Evolutionary conservation across 2,888 invertebrate species (phyloP), one percentile per base, ranked within the genome.

Genomic region (Lobophora halterata): DNA sequence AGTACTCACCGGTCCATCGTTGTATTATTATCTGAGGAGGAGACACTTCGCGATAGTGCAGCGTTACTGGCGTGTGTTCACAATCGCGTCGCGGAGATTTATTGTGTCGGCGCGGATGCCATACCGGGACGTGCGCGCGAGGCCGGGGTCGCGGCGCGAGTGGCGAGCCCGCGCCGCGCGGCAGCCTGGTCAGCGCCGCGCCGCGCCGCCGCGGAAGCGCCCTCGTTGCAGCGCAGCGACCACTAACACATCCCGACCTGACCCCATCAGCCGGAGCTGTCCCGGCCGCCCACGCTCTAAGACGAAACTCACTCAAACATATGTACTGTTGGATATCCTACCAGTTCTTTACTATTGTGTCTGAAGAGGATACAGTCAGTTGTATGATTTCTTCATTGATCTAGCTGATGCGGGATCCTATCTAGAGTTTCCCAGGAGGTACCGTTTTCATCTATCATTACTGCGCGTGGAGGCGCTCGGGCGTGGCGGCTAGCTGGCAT

Each of bases 81-180:
- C 72, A 64, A 68, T 71, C 72, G 73, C 59, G 60, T 58, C 71
- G 64, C 70, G 65, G 18, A 32, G 24, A n/a, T n/a, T 42, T 58
- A 55, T 61, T 50, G 52, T 40, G 50, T 50, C 46, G 65, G 59
- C 65, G 67, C 63, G 66, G 54, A 51, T 58, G 65, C 66, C 83
- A 79, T 78, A 50, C 58, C 79, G 39, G 41, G 36, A 28, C 43
- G 79, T 76, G 70, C 75, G 72, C 49, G 46, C 76, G 67, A 61
- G 65, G 66, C 74, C 79, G 65, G 64, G 69, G 66, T 61, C 65
- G 55, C 61, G 58, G 62, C 80, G 76, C 82, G 82, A 85, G 71
- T 83, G 82, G 40, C 57, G 44, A 18, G 23, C 34, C 16, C 52
- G 46, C 52, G 40, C 37, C 42, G 50, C 42, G 34, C 42, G 44